Conservation (phyloP, 2,888 invertebrate genomes). For the Thalpophila matura region DNA sequence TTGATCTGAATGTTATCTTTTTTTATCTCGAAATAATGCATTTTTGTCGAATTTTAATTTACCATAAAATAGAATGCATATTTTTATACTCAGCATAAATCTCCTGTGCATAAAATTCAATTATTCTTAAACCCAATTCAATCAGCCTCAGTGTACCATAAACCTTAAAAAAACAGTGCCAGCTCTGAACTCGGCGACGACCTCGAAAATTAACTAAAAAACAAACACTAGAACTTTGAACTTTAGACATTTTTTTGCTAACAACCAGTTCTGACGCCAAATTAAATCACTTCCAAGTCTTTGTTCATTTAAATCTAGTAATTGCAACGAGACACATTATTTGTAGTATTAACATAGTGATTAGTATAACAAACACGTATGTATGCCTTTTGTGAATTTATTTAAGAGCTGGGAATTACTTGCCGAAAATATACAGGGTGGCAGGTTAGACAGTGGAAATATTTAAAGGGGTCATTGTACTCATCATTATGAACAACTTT, state of each 20-base stretch:
- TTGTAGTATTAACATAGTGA: constrained; percentile 42
- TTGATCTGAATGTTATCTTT: too few species aligned
- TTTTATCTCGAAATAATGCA: too few species aligned
- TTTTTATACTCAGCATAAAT: too few species aligned
- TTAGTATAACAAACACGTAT: constrained; percentile 54
- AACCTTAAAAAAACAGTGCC: constrained; percentile 69
- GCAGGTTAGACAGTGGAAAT: too few species aligned
- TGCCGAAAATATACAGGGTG: constrained; percentile 19
- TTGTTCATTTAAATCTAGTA: constrained; percentile 66
- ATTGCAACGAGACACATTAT: constrained; percentile 45
- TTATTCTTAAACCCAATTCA: background rate
- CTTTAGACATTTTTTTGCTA: constrained; percentile 79
- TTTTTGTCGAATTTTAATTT: too few species aligned
- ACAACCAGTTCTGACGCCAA: constrained; percentile 71
- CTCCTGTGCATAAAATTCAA: too few species aligned
- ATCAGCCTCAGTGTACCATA: constrained; percentile 53
- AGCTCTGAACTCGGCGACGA: constrained; percentile 74
- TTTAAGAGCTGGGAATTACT: constrained; percentile 27
- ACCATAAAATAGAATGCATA: too few species aligned
- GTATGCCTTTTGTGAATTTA: constrained; percentile 35
- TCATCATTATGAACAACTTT: too few species aligned
- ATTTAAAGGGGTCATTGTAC: too few species aligned
- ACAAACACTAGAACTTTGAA: constrained; percentile 80
- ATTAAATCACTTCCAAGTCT: constrained; percentile 72
- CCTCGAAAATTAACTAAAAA: constrained; percentile 80